Base-by-base conservation (phyloP, 2,797 vertebrate genomes). In the Podarcis siculus region DNA sequence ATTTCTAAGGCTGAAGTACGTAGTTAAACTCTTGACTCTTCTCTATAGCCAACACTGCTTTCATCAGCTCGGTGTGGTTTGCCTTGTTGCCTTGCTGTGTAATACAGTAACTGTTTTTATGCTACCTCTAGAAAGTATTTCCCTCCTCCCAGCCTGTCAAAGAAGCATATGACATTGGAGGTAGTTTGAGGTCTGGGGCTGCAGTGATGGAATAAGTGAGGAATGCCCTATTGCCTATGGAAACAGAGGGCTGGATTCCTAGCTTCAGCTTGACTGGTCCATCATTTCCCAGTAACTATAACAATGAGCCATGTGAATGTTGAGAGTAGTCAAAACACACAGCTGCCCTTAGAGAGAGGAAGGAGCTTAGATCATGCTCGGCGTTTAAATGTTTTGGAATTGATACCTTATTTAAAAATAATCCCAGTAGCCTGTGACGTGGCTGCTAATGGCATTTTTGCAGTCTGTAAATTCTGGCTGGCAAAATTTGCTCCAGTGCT, bases 201-300 rank as follows among this genome's bases (percentile, higher is more conserved):
- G 86, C 42, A 0, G 2, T 91, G 95, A 95, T 88, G 12, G 86
- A 86, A 93, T 39, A 86, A 49, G 0, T 64, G 83, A 58, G 95
- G 96, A 95, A 97, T 95, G 95, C 61, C 1, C 73, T 88, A 91
- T 93, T 94, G 92, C 94, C 91, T 94, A 93, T 95, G 96, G 93
- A 64, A 0, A 80, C 67, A 85, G 86, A 49, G 23, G 30, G 49
- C 19, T 4, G 15, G 85, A 66, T 78, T 72, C 64, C 2, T 17
- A 21, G 80, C 92, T 71, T 87, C 3, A 2, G 58, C 39, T 83
- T 49, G 66, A 0, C 79, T n/a, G 15, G 15, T 13, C 83, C 32
- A 30, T 82, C 27, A 17, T 25, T 67, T 78, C 67, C 72, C 72
- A 8, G 83, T 37, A 72, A 64, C 35, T 66, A 17, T 8, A 49